phyloP scores from a whole-genome alignment of 1,140 invertebrate genomes.

The Euura lappo region DNA sequence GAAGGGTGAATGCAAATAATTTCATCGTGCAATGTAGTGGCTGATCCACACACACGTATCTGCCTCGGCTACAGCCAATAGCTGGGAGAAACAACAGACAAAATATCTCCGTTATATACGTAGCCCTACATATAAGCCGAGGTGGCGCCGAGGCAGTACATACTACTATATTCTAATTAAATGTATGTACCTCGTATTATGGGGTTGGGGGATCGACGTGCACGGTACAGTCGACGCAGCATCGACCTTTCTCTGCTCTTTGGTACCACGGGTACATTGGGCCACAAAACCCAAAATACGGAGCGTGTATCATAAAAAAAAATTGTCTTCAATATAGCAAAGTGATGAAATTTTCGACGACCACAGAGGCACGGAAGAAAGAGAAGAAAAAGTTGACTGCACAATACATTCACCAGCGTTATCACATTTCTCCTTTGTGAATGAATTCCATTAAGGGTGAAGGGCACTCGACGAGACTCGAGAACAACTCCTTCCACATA shows the following conservation, averaged over 20 bases:
- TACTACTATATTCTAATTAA: conserved; percentile 1
- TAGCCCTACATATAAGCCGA: not conserved
- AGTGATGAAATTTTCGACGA: not conserved
- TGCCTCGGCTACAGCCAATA: no score
- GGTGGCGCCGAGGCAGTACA: not conserved
- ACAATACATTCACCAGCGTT: no score
- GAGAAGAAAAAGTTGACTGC: not conserved
- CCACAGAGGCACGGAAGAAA: not conserved
- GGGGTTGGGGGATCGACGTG: not conserved
- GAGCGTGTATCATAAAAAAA: not conserved
- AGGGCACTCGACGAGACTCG: not conserved
- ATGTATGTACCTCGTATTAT: not conserved
- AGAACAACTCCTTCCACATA: not conserved
- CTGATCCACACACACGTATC: no score
- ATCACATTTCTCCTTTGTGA: no score
- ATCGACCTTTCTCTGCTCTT: not conserved
- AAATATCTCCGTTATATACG: not conserved
- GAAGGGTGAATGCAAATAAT: no score
- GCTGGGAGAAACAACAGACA: not conserved
- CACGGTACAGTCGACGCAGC: not conserved
- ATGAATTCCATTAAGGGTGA: conserved; percentile 5
- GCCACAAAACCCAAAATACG: not conserved
- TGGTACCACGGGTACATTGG: not conserved
- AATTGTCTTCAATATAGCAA: not conserved
- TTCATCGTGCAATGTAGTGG: no score